Conservation (phyloP, 2,797 vertebrate species). For the Cirrhinus mrigala region DNA sequence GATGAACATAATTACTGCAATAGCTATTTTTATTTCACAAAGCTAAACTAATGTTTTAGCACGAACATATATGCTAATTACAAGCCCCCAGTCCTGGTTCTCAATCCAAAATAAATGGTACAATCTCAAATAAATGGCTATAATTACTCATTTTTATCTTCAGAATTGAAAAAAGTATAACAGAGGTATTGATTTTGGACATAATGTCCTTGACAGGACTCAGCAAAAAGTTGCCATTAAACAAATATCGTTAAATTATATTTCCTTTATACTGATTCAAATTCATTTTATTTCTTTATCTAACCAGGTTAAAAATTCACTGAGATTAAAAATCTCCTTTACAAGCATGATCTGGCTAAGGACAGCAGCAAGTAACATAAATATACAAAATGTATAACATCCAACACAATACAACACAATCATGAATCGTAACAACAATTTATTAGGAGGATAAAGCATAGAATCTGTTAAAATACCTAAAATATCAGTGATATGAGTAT, state of each 20-base stretch:
- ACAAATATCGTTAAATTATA: neutral
- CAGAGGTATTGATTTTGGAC: neutral
- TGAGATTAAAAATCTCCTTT: neutral
- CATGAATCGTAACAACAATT: neutral
- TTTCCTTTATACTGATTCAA: neutral
- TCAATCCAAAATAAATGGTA: neutral
- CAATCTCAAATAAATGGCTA: neutral
- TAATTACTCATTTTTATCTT: neutral
- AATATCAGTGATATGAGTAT: too few species aligned
- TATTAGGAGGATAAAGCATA: neutral
- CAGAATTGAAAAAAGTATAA: neutral
- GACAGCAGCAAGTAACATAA: neutral
- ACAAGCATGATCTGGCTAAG: neutral
- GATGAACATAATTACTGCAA: neutral
- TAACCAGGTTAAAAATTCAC: too few species aligned
- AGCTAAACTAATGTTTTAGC: neutral
- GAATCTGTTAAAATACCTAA: too few species aligned
- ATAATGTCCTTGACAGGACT: neutral
- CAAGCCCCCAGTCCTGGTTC: neutral
- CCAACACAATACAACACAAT: neutral
- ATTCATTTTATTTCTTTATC: neutral
- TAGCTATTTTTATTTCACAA: neutral
- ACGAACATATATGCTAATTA: neutral
- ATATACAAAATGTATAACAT: neutral
- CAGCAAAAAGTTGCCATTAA: neutral